phyloP scores from a whole-genome alignment of 2,113 vertebrate species.

The Ophthalmolycus amberensis region DNA sequence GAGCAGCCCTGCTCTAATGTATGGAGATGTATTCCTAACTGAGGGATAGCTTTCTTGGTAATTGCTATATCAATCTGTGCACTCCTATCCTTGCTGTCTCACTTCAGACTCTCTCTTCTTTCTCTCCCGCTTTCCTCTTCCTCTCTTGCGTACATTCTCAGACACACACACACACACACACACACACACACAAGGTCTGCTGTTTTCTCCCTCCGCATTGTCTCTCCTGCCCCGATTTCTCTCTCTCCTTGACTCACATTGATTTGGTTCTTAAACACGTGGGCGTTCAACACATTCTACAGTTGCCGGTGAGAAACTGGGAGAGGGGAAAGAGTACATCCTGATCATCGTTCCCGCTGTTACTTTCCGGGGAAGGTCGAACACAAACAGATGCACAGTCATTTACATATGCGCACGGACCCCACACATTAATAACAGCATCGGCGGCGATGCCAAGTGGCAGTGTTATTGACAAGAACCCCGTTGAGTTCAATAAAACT shows the following conservation, averaged over 20 bases:
- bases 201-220: conserved; percentile 13
- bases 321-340: conserved; percentile 23
- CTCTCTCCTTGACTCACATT: conserved; percentile 47
- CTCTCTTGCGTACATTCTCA: not conserved
- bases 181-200: not conserved
- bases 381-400: conserved; percentile 24
- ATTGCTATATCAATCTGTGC: conserved; percentile 84
- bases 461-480: conserved; percentile 63
- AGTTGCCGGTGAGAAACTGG: conserved; percentile 35
- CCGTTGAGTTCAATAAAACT: conserved; percentile 68
- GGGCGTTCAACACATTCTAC: conserved; percentile 40
- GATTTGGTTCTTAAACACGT: conserved; percentile 43
- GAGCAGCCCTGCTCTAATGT: conserved; percentile 75
- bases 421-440: conserved; percentile 53
- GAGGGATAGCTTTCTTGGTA: conserved; percentile 79
- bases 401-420: conserved; percentile 29
- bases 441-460: conserved; percentile 37
- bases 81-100: conserved; percentile 73
- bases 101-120: conserved; percentile 66
- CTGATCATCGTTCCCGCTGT: not conserved
- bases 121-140: conserved; percentile 29
- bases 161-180: too few species aligned
- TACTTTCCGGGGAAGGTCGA: conserved; percentile 47
- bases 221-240: conserved; percentile 23
- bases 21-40: conserved; percentile 84